Base-by-base conservation (phyloP, 2,888 invertebrate genomes). In the Macrophya alboannulata region DNA sequence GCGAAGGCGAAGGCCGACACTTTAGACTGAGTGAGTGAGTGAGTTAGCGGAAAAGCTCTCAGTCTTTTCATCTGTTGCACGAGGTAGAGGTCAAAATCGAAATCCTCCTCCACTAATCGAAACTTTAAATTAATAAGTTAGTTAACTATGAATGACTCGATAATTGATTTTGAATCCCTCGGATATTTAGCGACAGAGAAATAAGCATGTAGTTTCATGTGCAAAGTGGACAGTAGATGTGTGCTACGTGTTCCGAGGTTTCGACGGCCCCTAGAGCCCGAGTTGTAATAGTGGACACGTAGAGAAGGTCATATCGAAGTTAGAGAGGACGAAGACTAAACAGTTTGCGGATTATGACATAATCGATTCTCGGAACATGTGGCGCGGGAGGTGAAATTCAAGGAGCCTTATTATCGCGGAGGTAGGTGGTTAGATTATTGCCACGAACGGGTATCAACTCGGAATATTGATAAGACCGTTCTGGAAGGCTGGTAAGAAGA, bases 301-400 rank as follows among this genome's bases (percentile, higher is more conserved):
- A 59, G 40, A 62, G 25, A 51, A 51, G 48, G 37, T 25, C n/a
- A 51, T 48, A n/a, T 12, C 43, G 15, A 51, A 51, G 51, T 48
- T 25, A 40, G 21, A 25, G 81, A 81, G 43, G 62, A 62, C n/a
- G 59, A 81, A 81, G 62, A 81, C 62, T 59, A 31, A 59, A 81
- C 59, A 62, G 81, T 62, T 40, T 62, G 81, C n/a, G 62, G 81
- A 81, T 81, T 81, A 81, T 59, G 81, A 81, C 40, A 21, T 62
- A 81, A 81, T 40, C 62, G 59, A 81, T 81, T 59, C 62, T 40
- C 37, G 43, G 81, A 59, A 40, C 59, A 62, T 37, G 62, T 81
- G 62, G 62, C 81, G 31, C 37, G 51, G 21, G 40, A 51, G 25
- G 59, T n/a, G 43, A 37, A 82, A 82, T 82, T 65, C 82, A 40